phyloP scores from a whole-genome alignment of 2,797 vertebrate species.

The Parambassis ranga region DNA sequence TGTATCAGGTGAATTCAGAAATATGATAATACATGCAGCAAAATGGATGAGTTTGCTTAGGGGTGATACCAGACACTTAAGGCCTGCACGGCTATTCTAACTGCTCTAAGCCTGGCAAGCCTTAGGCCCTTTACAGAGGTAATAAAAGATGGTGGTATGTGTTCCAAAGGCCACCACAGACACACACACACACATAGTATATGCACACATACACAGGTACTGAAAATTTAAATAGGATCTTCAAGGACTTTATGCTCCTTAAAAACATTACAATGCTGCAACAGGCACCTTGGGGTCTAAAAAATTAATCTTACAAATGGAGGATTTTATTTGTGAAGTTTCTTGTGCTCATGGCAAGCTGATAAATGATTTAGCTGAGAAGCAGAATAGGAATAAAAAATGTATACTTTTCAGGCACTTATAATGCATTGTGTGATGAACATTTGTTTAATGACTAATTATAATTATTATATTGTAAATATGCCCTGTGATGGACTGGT shows the following conservation, averaged over 20 bases:
- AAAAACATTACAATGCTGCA: not conserved
- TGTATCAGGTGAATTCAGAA: conserved; percentile 41
- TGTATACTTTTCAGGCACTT: too few species aligned
- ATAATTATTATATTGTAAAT: too few species aligned
- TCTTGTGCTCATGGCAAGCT: accelerated
- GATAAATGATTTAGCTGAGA: not conserved
- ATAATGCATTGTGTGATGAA: too few species aligned
- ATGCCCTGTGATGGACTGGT: too few species aligned
- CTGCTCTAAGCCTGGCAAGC: conserved; percentile 11
- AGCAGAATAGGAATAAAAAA: not conserved
- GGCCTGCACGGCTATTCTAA: conserved; percentile 3
- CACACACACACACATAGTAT: not conserved
- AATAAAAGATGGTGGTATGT: conserved; percentile 23
- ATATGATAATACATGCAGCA: conserved; percentile 52
- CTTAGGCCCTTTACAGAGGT: conserved; percentile 14
- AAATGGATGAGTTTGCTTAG: conserved; percentile 38
- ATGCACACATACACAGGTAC: too few species aligned
- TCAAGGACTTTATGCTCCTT: not conserved
- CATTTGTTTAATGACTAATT: too few species aligned
- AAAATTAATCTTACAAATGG: not conserved
- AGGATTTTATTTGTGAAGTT: not conserved
- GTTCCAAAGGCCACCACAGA: not conserved
- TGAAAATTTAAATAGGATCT: conserved; percentile 4
- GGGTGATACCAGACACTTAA: conserved; percentile 32
- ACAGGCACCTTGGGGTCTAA: not conserved